Evolutionary conservation across 2,888 invertebrate genomes (phyloP).

Genomic region (Dexiosoma caninum): DNA sequence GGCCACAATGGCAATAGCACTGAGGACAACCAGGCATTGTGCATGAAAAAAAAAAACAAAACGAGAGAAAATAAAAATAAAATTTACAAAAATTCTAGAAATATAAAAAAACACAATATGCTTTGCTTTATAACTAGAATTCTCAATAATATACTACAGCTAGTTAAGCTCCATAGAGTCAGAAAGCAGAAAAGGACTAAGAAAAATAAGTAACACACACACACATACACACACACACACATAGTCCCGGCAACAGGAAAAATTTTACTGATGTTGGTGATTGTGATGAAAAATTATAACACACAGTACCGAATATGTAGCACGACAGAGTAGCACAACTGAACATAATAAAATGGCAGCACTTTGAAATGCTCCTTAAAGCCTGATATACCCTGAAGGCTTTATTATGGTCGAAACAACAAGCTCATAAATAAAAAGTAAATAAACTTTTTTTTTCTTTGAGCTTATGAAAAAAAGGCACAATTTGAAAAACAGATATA

Average conservation of each 20-base stretch:
- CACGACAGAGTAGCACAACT: background rate
- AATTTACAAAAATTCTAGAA: conserved; percentile 10
- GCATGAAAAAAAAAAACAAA: conserved; percentile 11
- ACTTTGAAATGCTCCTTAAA: conserved; percentile 56
- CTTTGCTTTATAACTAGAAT: conserved; percentile 54
- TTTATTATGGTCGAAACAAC: conserved; percentile 45
- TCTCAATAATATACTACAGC: conserved; percentile 23
- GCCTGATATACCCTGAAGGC: conserved; percentile 55
- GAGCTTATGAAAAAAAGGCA: background rate
- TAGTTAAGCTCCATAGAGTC: conserved; percentile 50
- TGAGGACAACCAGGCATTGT: conserved; percentile 60
- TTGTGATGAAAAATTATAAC: conserved; percentile 53
- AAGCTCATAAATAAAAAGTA: conserved; percentile 59
- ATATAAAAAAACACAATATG: conserved; percentile 6
- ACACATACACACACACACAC: background rate
- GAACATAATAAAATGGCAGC: conserved; percentile 54
- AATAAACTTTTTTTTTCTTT: conserved; percentile 48
- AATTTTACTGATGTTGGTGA: conserved; percentile 35
- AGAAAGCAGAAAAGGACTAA: conserved; percentile 35
- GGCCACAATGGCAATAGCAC: conserved; percentile 67
- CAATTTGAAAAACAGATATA: background rate
- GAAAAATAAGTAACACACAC: no score
- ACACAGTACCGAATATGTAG: conserved; percentile 5
- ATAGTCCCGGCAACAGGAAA: no score
- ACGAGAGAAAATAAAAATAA: background rate